Evolutionary conservation across 2,888 invertebrate genomes (phyloP).

Genomic region (Drosophila suboccidentalis): DNA sequence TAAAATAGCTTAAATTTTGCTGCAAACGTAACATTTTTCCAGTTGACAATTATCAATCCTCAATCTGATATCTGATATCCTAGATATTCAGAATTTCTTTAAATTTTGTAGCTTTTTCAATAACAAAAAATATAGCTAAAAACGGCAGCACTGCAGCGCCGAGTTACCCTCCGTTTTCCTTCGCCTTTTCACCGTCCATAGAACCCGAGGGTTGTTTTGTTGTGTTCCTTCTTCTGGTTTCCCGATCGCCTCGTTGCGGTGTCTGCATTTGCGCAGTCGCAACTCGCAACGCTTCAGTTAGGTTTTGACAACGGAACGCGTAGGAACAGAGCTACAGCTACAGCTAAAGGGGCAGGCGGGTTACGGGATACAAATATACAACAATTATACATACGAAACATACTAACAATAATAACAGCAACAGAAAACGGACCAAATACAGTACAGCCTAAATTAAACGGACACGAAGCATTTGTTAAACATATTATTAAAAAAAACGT

Average conservation of each 20-base stretch:
- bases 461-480: constrained; percentile 64
- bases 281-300: constrained; percentile 72
- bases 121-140: not conserved
- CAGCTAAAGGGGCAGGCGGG: constrained; percentile 59
- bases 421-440: constrained; percentile 48
- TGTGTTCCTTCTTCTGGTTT: not conserved
- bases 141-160: not conserved
- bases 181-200: not conserved
- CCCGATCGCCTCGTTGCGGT: constrained; percentile 26
- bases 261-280: constrained; percentile 53
- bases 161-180: not conserved
- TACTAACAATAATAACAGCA: constrained; percentile 16
- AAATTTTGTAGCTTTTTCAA: not conserved
- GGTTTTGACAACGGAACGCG: constrained; percentile 79
- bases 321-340: constrained; percentile 68
- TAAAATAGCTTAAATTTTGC: no score
- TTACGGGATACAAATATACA: constrained; percentile 20
- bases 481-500: constrained; percentile 32
- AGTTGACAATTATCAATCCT: no score
- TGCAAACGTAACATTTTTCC: no score
- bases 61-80: no score
- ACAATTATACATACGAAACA: not conserved
- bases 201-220: constrained; percentile 44
- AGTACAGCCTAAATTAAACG: constrained; percentile 56
- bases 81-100: no score